Evolutionary conservation across 2,797 vertebrate genomes (phyloP).

Genomic region (Sibirionetta formosa): DNA sequence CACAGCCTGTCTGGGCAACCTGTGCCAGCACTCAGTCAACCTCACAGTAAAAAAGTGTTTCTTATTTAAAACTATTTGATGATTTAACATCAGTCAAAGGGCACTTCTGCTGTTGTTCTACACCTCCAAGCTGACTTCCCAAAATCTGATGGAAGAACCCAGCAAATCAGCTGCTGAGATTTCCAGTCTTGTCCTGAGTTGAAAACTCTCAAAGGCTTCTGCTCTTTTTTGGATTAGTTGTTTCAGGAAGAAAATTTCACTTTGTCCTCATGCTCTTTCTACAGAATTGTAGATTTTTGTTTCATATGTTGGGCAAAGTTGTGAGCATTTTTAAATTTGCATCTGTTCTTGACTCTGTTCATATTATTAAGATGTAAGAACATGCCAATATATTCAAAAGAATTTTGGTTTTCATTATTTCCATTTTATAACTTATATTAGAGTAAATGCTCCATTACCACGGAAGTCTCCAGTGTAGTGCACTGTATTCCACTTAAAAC

Average conservation of each 20-base stretch:
- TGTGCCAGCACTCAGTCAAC: not conserved
- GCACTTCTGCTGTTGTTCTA: not conserved
- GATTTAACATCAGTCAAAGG: not conserved
- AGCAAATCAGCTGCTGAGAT: not conserved
- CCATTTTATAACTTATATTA: not conserved
- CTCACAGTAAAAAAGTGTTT: not conserved
- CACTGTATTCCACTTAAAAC: not conserved
- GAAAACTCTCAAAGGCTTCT: not conserved
- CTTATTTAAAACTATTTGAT: not conserved
- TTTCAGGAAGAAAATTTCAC: not conserved
- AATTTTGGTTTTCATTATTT: not conserved
- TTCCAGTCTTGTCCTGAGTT: not conserved
- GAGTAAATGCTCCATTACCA: not conserved
- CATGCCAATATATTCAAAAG: not conserved
- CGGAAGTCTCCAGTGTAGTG: not conserved
- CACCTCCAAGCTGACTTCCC: not conserved
- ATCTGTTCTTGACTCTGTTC: not conserved
- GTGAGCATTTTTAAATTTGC: not conserved
- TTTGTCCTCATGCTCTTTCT: accelerated
- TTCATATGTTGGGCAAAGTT: not conserved
- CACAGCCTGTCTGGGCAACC: not conserved
- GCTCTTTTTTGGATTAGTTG: not conserved
- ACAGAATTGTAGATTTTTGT: not conserved
- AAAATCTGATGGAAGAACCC: not conserved
- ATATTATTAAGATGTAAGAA: not conserved